Evolutionary conservation across 2,797 vertebrate species (phyloP), one percentile per base, ranked within the genome.

Genomic region (Poliocrania exsul): DNA sequence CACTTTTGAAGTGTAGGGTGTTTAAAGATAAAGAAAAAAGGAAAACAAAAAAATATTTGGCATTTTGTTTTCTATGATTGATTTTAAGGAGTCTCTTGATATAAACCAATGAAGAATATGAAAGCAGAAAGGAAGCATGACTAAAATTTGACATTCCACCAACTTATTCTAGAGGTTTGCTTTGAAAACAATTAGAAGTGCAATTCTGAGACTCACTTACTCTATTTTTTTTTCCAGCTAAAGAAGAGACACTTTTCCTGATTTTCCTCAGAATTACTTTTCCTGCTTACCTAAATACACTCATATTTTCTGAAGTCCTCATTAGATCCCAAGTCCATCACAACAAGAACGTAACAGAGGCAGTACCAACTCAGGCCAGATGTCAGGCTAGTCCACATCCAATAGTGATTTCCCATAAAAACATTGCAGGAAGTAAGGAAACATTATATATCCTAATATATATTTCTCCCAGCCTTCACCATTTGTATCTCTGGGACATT

Each of bases 271-370:
- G 16, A 16, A 42, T 42, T 42, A 54, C 10, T 50, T 64, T 31
- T 61, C 56, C 40, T 1, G 11, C 70, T 44, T 18, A 81, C 4
- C 4, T 24, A 54, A 67, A 81, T 4, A 16, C 7, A 31, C 17
- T 37, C 3, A 51, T 28, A n/a, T 5, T 28, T 24, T 40, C 40
- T 64, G 17, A 74, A 71, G 37, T 29, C 29, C 16, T 72, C 23
- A 46, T 29, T 7, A 71, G 40, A 75, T 56, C 6, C 26, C 35
- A 51, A 64, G 17, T 38, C 35, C 18, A 13, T 14, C 11, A 7
- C 3, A 0, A 0, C 11, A 80, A 61, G 21, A 44, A 42, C 11
- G 2, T 24, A 66, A 70, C 23, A 70, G 26, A 85, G 16, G 13
- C 17, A 67, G 15, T 24, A 65, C 8, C 46, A 65, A 47, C 44